Evolutionary conservation across 2,113 vertebrate genomes (phyloP).

Genomic region (Panthera tigris): DNA sequence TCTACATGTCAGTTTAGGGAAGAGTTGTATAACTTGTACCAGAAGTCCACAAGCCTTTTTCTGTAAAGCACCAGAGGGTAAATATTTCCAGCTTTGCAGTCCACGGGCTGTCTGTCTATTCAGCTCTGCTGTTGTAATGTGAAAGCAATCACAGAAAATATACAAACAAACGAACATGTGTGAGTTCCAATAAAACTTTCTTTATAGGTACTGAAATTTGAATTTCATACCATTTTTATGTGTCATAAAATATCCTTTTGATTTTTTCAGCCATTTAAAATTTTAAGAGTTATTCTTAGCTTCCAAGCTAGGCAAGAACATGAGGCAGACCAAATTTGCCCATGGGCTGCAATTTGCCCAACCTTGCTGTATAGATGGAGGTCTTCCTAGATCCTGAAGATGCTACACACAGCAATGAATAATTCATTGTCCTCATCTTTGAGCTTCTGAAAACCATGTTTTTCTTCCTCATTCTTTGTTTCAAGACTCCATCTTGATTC

Average conservation of each 20-base stretch:
- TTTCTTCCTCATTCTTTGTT: not conserved
- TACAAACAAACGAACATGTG: not conserved
- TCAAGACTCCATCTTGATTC: not conserved
- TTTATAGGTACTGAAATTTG: not conserved
- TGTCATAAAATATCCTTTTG: not conserved
- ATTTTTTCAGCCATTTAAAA: not conserved
- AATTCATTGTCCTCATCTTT: not conserved
- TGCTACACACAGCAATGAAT: not conserved
- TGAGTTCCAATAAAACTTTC: constrained; percentile 23
- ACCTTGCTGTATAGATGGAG: not conserved
- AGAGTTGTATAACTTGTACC: not conserved
- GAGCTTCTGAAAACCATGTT: not conserved
- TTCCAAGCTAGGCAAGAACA: not conserved
- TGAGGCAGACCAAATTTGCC: not conserved
- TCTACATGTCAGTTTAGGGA: not conserved
- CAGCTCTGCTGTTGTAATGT: not conserved
- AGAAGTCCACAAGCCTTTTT: not conserved
- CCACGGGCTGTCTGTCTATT: not conserved
- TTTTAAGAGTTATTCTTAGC: not conserved
- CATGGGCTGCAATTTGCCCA: not conserved
- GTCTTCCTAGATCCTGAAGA: not conserved
- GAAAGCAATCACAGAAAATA: not conserved
- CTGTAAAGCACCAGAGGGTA: not conserved
- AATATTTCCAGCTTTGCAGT: not conserved
- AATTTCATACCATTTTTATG: constrained; percentile 22